Base-by-base conservation (phyloP, 2,888 invertebrate genomes). In the Aspidiotus destructor region DNA sequence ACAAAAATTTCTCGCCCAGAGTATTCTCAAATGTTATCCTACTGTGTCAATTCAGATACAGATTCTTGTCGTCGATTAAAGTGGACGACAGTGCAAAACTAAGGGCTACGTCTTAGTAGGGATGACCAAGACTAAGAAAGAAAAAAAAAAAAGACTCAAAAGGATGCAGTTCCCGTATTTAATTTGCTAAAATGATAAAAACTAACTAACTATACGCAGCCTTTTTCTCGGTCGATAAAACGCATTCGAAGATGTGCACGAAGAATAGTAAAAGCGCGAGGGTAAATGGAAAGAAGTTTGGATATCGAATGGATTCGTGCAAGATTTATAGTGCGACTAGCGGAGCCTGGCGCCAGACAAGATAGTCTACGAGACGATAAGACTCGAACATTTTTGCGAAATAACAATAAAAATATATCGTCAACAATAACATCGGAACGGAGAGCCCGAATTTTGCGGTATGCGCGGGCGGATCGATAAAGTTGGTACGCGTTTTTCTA, bases 341-440 rank as follows among this genome's bases (percentile, higher is more conserved):
- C 67, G 60, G 40, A 67, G 60, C 60, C 28, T 58, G 67, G 67
- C 67, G 67, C 67, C 67, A 67, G 67, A 67, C 67, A 40, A 67
- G 67, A 58, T 60, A 58, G 48, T 67, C 58, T 57, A 48, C 44
- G 67, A 67, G 67, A 67, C 67, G 67, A 58, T 67, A 67, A 67
- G 67, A 67, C 67, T 60, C 58, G 52, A 67, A 40, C 67, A 67
- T 67, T 67, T 67, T 67, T 67, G 67, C 67, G 52, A 67, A 67
- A 67, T 67, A 67, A 67, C 67, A 67, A 67, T 67, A 67, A 67
- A 67, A 67, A 67, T 60, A 67, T 67, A 60, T 58, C 48, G 58
- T 67, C 41, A 41, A 61, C 44, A 67, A 67, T 67, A 67, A 67
- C 67, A 57, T 15, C 54, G 28, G 41, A 48, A 16, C 58, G 52